Base-by-base conservation (phyloP, 2,888 invertebrate species). In the Troilus luridus region DNA sequence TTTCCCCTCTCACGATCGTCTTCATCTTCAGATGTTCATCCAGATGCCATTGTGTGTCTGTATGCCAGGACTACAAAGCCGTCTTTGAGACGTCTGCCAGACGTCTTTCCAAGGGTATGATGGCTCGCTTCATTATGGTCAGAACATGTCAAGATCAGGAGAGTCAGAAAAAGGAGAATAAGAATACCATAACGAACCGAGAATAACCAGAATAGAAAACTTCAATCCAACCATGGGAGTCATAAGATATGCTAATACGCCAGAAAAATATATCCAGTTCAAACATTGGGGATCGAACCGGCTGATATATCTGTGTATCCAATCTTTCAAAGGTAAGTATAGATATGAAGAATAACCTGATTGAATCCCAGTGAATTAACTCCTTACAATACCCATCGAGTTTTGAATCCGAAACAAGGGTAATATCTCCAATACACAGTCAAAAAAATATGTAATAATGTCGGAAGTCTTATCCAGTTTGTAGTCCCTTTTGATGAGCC, bases 31-130 rank as follows among this genome's bases (percentile, higher is more conserved):
- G 54, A 54, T 21, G 54, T 17, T 11, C 56, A 58, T 54, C 85
- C 85, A 21, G 56, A 9, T 54, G 10, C 21, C 85, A 85, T 85
- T 85, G 85, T 85, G 21, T n/a, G 85, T 56, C 85, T 85, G 85
- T 85, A n/a, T 85, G 56, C 56, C 41, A 41, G 21, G 10, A 0
- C 21, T 21, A 85, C 85, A 85, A 85, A 85, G 85, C 81, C 54
- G 21, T 54, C 81, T 81, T 67, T 24, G 41, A 77, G 41, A 7
- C 27, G 7, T 27, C 67, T 14, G 67, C 14, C 14, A 41, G 41
- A 3, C 24, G 3, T 77, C 72, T 77, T 41, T 77, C 72, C 41
- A 9, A 5, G 27, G 17, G 27, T 77, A 77, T 77, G 41, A 77
- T 77, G 41, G 27, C 17, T 19, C 72, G 41, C 41, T 77, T 9